phyloP scores from a whole-genome alignment of 2,113 vertebrate genomes.

The Gopherus flavomarginatus region DNA sequence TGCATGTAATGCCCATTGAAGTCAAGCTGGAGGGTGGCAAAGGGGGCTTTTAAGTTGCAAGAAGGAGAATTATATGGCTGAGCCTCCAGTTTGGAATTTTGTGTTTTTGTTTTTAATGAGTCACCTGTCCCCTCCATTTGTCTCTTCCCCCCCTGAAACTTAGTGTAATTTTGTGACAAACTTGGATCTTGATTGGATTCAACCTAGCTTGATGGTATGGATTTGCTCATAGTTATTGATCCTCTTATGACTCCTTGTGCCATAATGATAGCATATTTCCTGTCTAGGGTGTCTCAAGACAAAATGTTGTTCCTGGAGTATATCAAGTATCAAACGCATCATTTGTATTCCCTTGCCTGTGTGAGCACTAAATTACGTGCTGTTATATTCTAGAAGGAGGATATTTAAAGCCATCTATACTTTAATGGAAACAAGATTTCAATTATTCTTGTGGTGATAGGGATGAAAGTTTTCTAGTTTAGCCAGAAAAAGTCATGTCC shows the following conservation, averaged over 20 bases:
- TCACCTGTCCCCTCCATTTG: not conserved
- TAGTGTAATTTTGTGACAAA: constrained; percentile 35
- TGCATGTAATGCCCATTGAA: not conserved
- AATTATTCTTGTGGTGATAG: constrained; percentile 50
- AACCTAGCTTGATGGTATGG: fast-evolving
- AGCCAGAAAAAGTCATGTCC: constrained; percentile 45
- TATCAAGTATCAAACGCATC: not conserved
- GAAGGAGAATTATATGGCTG: not conserved
- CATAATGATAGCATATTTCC: not conserved
- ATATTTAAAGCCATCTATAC: constrained; percentile 55
- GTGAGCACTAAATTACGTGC: constrained; percentile 57
- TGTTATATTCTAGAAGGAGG: constrained; percentile 52
- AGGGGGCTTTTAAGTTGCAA: not conserved
- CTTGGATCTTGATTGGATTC: constrained; percentile 9
- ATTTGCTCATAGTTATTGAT: not conserved
- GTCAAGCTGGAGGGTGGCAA: not conserved
- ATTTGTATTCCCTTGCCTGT: constrained; percentile 47
- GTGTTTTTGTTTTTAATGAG: not conserved
- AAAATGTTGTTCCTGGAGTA: not conserved
- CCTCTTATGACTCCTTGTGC: constrained; percentile 24
- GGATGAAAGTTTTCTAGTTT: constrained; percentile 62
- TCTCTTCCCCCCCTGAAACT: not conserved
- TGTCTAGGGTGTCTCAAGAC: not conserved
- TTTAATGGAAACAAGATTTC: constrained; percentile 67
- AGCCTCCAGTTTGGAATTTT: not conserved